Percentiles rank a stretch among this genome's conserved stretches.
phyloP scores from a whole-genome alignment of 2,888 invertebrate genomes.

The Himalopsyche anomala region DNA sequence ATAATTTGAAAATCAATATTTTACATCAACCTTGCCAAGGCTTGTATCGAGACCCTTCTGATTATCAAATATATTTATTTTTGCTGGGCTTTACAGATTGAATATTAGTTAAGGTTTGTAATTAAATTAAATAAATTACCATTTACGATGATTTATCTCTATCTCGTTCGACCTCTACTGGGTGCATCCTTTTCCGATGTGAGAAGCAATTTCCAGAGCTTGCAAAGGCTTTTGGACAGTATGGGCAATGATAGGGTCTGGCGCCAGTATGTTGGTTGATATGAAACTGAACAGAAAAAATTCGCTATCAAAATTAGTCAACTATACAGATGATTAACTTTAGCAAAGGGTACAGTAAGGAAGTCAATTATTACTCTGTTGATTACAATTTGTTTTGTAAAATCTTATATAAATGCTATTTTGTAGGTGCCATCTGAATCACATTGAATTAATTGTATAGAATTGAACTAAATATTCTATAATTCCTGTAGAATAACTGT shows the following conservation, averaged over 20 bases:
- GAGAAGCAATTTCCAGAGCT: conserved; percentile 86
- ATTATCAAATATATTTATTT: too few species aligned
- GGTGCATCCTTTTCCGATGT: conserved; percentile 84
- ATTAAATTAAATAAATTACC: not conserved
- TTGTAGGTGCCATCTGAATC: too few species aligned
- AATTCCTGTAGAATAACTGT: too few species aligned
- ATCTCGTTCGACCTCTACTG: conserved; percentile 78
- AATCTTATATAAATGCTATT: not conserved
- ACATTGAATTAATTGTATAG: too few species aligned
- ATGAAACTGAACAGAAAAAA: conserved; percentile 77
- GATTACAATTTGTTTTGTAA: not conserved
- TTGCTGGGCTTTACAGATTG: too few species aligned
- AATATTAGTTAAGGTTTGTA: too few species aligned
- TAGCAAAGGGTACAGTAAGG: not conserved
- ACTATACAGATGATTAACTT: not conserved
- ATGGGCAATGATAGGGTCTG: conserved; percentile 84
- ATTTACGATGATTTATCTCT: conserved; percentile 60
- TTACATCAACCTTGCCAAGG: too few species aligned
- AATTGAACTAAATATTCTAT: too few species aligned
- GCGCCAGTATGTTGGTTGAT: conserved; percentile 86
- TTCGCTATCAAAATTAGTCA: not conserved
- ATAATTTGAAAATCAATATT: too few species aligned
- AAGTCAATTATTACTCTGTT: not conserved
- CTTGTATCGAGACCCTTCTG: too few species aligned
- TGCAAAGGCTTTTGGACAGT: conserved; percentile 84